Percentiles rank a stretch among this genome's conserved stretches.
Conservation (phyloP, 1,140 invertebrate species). For the Panagrolaimus sp. region DNA sequence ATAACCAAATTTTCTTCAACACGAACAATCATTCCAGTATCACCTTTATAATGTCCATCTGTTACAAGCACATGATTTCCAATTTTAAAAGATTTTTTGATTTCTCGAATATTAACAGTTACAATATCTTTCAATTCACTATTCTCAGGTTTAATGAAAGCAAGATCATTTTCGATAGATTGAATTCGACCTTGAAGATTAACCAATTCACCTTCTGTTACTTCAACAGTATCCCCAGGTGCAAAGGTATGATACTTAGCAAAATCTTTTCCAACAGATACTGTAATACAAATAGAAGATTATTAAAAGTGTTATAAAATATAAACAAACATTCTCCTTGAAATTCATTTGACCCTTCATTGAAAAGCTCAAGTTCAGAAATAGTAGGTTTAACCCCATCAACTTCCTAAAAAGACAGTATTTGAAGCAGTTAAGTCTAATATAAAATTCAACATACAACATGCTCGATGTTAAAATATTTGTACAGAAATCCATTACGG, state of each 20-base stretch:
- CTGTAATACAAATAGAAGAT: constrained; percentile 58
- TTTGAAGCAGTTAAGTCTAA: neutral
- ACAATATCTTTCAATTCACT: neutral
- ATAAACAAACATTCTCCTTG: constrained; percentile 63
- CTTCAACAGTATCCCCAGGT: constrained; percentile 86
- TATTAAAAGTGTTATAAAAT: neutral
- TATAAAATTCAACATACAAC: constrained; percentile 64
- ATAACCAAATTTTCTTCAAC: constrained; percentile 87
- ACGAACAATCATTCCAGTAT: constrained; percentile 89
- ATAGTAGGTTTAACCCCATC: constrained; percentile 79
- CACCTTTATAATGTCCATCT: constrained; percentile 86
- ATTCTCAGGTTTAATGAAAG: constrained; percentile 92
- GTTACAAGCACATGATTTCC: constrained; percentile 89
- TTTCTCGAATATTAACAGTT: constrained; percentile 65
- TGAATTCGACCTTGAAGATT: constrained; percentile 88
- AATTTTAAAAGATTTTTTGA: constrained; percentile 87
- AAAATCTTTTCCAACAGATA: constrained; percentile 26
- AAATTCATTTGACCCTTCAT: constrained; percentile 71
- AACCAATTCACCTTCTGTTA: constrained; percentile 86
- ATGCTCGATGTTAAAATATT: constrained; percentile 86
- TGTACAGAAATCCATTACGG: constrained; percentile 85
- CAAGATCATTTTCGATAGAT: constrained; percentile 85
- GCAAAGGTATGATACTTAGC: constrained; percentile 73
- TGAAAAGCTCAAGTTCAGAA: constrained; percentile 37
- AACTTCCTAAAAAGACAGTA: constrained; percentile 62